Percentiles rank a stretch among this genome's conserved stretches.
These are phyloP conservation scores for Drosophila gunungcola DNA, from an alignment of 1,140 invertebrate genomes.

Conservation along the genomic window DNA sequence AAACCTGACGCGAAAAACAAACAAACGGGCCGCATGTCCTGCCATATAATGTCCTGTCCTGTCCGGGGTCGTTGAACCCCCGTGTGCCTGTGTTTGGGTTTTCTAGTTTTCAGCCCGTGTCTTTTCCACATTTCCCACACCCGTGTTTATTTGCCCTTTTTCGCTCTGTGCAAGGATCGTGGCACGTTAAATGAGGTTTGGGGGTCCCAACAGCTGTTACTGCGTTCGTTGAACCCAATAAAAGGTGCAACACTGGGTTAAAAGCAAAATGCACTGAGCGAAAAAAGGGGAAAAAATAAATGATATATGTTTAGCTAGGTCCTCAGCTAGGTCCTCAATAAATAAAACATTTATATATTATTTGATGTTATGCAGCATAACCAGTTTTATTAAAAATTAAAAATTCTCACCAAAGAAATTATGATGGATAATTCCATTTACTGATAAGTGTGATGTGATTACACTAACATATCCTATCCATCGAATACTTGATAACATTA, in stretches of 20 bases:
- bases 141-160: constrained; percentile 14
- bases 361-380: too few species aligned
- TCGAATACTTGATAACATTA: too few species aligned
- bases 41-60: constrained; percentile 48
- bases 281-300: neutral
- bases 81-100: constrained; percentile 10
- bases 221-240: constrained; percentile 41
- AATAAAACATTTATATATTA: too few species aligned
- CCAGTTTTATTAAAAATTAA: too few species aligned
- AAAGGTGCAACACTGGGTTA: constrained; percentile 8
- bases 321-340: too few species aligned
- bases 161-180: constrained; percentile 18
- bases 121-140: constrained; percentile 19
- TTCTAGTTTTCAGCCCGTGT: constrained; percentile 40
- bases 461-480: too few species aligned
- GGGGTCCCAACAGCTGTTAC: constrained; percentile 42
- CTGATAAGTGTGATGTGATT: too few species aligned
- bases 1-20: constrained; percentile 81
- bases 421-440: neutral
- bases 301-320: too few species aligned
- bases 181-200: constrained; percentile 21
- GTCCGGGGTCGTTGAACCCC: constrained; percentile 67
- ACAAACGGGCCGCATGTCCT: constrained; percentile 61
- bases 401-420: neutral
- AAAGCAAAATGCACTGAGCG: neutral